Percentiles rank a stretch among this genome's conserved stretches.
These are phyloP conservation scores for Dolichopus griseipennis DNA, from an alignment of 2,888 invertebrate species.

Conservation along the genomic window DNA sequence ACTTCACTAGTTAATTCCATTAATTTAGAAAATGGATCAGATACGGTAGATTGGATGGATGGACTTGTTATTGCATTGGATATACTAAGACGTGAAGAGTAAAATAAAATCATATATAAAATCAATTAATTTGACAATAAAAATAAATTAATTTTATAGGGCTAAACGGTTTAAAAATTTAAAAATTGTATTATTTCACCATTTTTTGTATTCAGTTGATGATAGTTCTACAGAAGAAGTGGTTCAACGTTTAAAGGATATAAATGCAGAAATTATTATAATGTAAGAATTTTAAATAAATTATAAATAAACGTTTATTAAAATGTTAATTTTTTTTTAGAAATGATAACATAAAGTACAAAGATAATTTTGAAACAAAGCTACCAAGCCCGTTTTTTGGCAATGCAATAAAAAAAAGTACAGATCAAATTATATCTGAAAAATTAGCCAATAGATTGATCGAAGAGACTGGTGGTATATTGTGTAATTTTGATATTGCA, in stretches of 20 bases:
- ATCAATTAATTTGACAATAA: not conserved
- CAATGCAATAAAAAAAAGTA: not conserved
- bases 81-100: slow-evolving; percentile 42
- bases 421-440: slow-evolving; percentile 18
- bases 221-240: slow-evolving; percentile 47
- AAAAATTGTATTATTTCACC: slow-evolving; percentile 58
- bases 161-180: slow-evolving; percentile 40
- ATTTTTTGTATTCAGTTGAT: slow-evolving; percentile 48
- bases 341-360: slow-evolving; percentile 37
- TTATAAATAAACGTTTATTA: too few species aligned
- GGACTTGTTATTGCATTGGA: slow-evolving; percentile 50
- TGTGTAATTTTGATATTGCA: slow-evolving; percentile 53
- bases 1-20: slow-evolving; percentile 38
- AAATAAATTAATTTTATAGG: slow-evolving; percentile 25
- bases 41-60: slow-evolving; percentile 58
- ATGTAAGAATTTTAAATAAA: slow-evolving; percentile 45
- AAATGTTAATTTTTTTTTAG: slow-evolving; percentile 23
- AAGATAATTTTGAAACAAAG: slow-evolving; percentile 35
- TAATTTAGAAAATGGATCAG: slow-evolving; percentile 33
- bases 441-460: slow-evolving; percentile 35
- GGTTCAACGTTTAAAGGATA: slow-evolving; percentile 48
- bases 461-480: slow-evolving; percentile 42
- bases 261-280: slow-evolving; percentile 52
- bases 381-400: slow-evolving; percentile 28
- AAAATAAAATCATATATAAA: slow-evolving; percentile 13